These are phyloP conservation scores for Minunthozetes semirufus DNA, from an alignment of 2,888 invertebrate species.

Conservation along the genomic window DNA sequence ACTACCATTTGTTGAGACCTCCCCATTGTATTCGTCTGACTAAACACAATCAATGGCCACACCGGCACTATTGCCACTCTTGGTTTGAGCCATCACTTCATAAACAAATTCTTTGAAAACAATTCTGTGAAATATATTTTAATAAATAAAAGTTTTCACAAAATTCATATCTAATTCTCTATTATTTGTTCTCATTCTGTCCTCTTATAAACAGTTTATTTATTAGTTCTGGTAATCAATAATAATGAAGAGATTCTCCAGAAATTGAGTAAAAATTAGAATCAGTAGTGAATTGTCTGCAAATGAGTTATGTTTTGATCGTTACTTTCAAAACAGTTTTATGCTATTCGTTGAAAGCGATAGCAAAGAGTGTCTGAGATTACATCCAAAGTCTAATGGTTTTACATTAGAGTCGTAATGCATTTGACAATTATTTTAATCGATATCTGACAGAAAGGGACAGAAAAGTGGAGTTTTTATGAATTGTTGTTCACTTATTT, in stretches of 20 bases:
- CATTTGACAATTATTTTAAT: neutral
- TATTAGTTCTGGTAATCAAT: too few species aligned
- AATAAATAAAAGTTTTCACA: too few species aligned
- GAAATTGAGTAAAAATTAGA: too few species aligned
- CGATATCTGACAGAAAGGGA: neutral
- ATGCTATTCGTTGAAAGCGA: too few species aligned
- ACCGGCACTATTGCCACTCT: neutral
- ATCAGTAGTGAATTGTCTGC: too few species aligned
- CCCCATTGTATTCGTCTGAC: neutral
- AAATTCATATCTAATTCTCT: too few species aligned
- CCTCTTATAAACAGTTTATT: too few species aligned
- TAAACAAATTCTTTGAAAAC: neutral
- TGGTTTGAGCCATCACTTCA: neutral
- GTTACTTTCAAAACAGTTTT: too few species aligned
- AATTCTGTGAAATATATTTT: neutral
- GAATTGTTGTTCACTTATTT: neutral
- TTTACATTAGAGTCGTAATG: neutral
- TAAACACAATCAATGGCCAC: slow-evolving; percentile 13
- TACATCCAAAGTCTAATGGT: neutral
- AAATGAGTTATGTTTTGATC: too few species aligned
- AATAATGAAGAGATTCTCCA: too few species aligned
- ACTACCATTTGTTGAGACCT: neutral
- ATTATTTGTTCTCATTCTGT: too few species aligned
- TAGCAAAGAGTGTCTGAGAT: too few species aligned
- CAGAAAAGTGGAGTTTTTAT: neutral